Evolutionary conservation across 2,113 vertebrate genomes (phyloP), one percentile per base, ranked within the genome.

Genomic region (Aspiorhynchus laticeps): DNA sequence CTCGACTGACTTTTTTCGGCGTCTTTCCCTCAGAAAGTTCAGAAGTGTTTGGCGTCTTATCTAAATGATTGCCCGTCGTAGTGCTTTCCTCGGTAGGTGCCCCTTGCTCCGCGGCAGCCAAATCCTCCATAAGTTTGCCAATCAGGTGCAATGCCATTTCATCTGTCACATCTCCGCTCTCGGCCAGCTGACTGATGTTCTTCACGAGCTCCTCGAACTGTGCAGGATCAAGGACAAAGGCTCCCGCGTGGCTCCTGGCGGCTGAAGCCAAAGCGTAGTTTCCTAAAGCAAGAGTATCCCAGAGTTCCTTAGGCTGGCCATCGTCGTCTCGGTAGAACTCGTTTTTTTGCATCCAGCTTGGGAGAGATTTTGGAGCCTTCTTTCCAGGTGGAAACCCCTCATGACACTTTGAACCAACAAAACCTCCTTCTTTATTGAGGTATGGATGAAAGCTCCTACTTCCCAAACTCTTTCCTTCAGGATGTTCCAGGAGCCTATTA

Each of bases 161-260:
- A 17, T 97, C 96, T 0, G 90, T 91, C 86, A 95, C 92, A 63
- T 96, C 95, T 43, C 95, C 94, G 0, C 92, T 90, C 79, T 97
- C 96, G 7, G 95, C 92, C 36, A 96, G 95, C 51, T 95, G 92
- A 12, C 96, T 98, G 91, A 99, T 92, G 88, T 97, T 98, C 21
- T 91, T 92, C 0, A 97, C 89, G 74, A 97, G 93, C 67, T 96
- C 95, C 61, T 96, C 94, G 6, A 97, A 96, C 71, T 94, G 96
- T 1, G 31, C 90, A 0, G 91, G 90, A 15, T 96, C 96, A 94
- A 96, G 93, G 87, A 95, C 96, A 31, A 95, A 95, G 2, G 95
- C 94, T 0, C 95, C 94, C 3, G 88, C 56, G 7, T 69, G 43
- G 31, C 76, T 51, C 24, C 88, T 80, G 0, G 51, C 79, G 0